A percentile compares a stretch with the other conserved stretches of the same genome.
Conservation (phyloP, 2,888 invertebrate species). For the Carcina quercana region DNA sequence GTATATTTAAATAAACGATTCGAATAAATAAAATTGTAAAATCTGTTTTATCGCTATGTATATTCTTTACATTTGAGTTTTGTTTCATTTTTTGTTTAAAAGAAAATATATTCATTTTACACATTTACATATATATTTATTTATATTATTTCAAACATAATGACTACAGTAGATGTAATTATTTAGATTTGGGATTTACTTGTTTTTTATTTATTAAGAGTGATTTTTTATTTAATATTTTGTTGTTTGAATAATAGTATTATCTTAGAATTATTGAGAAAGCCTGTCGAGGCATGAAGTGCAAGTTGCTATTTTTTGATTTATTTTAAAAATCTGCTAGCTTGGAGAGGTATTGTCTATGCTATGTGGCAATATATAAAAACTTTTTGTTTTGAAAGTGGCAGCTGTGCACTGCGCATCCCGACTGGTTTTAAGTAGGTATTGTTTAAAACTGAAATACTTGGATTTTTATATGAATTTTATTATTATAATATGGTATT, state of each 20-base stretch:
- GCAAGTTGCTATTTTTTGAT: not conserved
- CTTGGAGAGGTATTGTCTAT: too few relatives aligned
- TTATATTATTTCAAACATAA: conserved; percentile 44
- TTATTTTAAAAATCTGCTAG: not conserved
- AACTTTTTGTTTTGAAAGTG: too few relatives aligned
- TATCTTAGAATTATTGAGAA: conserved; percentile 24
- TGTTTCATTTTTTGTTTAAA: conserved; percentile 24
- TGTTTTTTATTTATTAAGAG: conserved; percentile 42
- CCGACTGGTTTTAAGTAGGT: conserved; percentile 31
- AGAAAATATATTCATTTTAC: conserved; percentile 22
- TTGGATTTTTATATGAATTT: conserved; percentile 73
- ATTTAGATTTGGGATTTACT: conserved; percentile 40
- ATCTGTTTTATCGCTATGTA: conserved; percentile 32
- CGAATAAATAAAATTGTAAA: conserved; percentile 18
- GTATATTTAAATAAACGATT: conserved; percentile 36
- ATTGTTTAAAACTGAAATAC: conserved; percentile 68
- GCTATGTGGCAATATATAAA: too few relatives aligned
- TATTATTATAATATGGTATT: conserved; percentile 72
- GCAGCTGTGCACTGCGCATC: conserved; percentile 6
- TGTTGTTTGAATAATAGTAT: conserved; percentile 47
- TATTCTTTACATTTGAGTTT: conserved; percentile 44
- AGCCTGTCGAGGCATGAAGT: conserved; percentile 17
- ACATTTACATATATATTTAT: conserved; percentile 49
- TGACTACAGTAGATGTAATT: conserved; percentile 34
- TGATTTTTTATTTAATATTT: conserved; percentile 46